Percentiles rank a stretch among this genome's conserved stretches.
These are phyloP conservation scores for Lithophane socia DNA, from an alignment of 2,888 invertebrate species.

Conservation along the genomic window DNA sequence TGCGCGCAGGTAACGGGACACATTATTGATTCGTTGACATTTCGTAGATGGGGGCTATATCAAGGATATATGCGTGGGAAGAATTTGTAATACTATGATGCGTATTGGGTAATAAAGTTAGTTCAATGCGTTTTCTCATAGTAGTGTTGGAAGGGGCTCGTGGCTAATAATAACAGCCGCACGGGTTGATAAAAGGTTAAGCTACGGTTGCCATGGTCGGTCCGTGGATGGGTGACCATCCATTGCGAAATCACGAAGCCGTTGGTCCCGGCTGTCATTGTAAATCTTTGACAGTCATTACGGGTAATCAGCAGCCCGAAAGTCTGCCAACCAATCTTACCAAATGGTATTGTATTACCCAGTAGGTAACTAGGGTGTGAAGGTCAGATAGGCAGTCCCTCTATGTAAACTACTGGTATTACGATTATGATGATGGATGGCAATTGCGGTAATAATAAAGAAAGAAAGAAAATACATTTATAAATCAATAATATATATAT, in stretches of 20 bases:
- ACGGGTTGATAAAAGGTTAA: background rate
- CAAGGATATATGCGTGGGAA: constrained; percentile 52
- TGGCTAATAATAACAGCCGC: background rate
- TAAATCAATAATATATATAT: too few species aligned
- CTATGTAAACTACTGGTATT: too few species aligned
- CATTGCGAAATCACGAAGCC: too few species aligned
- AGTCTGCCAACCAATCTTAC: background rate
- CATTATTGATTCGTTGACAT: constrained; percentile 70
- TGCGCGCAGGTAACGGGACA: constrained; percentile 67
- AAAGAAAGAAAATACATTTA: too few species aligned
- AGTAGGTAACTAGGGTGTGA: background rate
- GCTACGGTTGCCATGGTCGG: background rate
- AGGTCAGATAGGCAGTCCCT: too few species aligned
- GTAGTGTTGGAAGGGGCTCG: background rate
- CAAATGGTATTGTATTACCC: background rate
- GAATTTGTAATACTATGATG: constrained; percentile 28
- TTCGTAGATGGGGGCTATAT: constrained; percentile 53
- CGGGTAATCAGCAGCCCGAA: background rate
- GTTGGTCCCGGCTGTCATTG: background rate
- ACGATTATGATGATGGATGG: too few species aligned
- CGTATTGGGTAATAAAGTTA: constrained; percentile 10
- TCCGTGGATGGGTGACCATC: background rate
- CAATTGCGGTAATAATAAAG: background rate
- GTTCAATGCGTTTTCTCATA: background rate
- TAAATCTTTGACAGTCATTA: background rate